A percentile compares a stretch with the other conserved stretches of the same genome.
Evolutionary conservation across 2,113 vertebrate genomes (phyloP).

Genomic region (Campylomormyrus numenius): DNA sequence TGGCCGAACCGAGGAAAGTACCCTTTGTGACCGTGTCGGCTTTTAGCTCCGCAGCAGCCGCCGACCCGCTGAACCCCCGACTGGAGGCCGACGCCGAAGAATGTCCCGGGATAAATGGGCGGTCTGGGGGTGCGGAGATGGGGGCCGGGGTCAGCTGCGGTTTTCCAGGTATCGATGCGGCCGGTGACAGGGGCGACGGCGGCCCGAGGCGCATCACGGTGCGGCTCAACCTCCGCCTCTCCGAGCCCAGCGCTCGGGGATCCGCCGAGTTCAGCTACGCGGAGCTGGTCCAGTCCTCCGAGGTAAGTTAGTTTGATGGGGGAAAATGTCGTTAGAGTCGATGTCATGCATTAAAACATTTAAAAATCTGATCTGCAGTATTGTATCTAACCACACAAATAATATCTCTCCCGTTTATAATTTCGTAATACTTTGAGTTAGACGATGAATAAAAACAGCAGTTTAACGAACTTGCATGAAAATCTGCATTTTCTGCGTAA

Average conservation of each 20-base stretch:
- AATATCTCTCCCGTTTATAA: not conserved
- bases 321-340: not conserved
- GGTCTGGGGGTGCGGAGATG: constrained; percentile 47
- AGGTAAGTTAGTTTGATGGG: constrained; percentile 43
- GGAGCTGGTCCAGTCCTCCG: constrained; percentile 72
- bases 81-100: constrained; percentile 60
- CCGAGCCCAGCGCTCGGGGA: constrained; percentile 80
- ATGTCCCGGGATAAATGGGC: constrained; percentile 45
- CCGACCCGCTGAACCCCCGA: constrained; percentile 60
- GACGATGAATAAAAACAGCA: not conserved
- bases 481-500: not conserved
- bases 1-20: constrained; percentile 83
- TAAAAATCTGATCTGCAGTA: not conserved
- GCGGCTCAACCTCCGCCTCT: constrained; percentile 78
- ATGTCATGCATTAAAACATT: not conserved
- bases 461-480: not conserved
- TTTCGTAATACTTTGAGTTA: not conserved
- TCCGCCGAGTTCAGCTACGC: constrained; percentile 91
- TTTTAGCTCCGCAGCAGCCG: constrained; percentile 43
- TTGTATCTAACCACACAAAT: not conserved
- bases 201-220: constrained; percentile 63
- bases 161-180: constrained; percentile 41
- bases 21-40: constrained; percentile 68
- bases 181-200: constrained; percentile 52
- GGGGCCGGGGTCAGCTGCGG: constrained; percentile 46